Evolutionary conservation across 2,888 invertebrate species (phyloP).

Genomic region (Drepanosiphum platanoidis): DNA sequence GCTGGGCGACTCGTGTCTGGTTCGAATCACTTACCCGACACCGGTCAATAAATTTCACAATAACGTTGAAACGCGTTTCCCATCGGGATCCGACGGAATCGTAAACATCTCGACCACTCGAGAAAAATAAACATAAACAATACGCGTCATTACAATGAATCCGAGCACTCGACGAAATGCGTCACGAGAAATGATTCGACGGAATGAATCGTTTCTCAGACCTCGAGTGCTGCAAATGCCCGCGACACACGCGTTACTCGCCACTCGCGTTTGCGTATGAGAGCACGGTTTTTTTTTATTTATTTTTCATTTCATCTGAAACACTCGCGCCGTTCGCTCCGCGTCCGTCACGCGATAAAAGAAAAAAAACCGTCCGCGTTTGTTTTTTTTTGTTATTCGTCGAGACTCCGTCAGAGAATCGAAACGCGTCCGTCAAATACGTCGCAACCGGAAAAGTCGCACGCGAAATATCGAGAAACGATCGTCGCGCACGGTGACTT

Average conservation of each 20-base stretch:
- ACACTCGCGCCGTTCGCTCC: background rate
- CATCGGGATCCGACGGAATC: background rate
- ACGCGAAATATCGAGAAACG: background rate
- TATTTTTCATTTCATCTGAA: background rate
- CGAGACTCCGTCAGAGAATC: background rate
- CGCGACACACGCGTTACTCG: too few species aligned
- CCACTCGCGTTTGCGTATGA: too few species aligned
- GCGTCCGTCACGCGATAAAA: too few species aligned
- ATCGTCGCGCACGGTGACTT: background rate
- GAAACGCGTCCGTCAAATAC: background rate
- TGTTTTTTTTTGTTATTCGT: too few species aligned
- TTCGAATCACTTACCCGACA: too few species aligned
- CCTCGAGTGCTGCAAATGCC: background rate
- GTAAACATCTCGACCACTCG: background rate
- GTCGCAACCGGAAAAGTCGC: too few species aligned
- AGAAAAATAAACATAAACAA: background rate
- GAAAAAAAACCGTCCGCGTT: too few species aligned
- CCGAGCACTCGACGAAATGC: background rate
- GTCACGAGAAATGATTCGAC: too few species aligned
- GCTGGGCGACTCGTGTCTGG: too few species aligned
- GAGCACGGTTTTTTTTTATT: background rate
- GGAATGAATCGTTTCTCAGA: background rate
- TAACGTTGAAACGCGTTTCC: too few species aligned
- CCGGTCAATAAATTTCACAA: too few species aligned
- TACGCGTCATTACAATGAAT: background rate